Evolutionary conservation across 2,797 vertebrate species (phyloP).

Genomic region (Galagoides demidoff): DNA sequence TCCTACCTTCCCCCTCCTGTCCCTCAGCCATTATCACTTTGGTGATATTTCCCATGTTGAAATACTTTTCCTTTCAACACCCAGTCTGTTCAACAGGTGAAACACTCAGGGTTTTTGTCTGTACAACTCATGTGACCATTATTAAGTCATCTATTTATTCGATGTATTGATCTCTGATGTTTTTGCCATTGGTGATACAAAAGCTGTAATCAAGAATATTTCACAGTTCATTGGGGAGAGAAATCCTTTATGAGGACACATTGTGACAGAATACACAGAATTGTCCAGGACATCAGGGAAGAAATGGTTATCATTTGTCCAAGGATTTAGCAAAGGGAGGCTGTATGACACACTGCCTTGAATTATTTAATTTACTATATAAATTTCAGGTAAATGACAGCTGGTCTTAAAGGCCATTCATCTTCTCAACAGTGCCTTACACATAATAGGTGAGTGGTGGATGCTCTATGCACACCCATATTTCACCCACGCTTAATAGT

Average conservation of each 20-base stretch:
- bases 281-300: not conserved
- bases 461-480: not conserved
- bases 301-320: not conserved
- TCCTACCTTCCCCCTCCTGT: not conserved
- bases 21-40: slow-evolving; percentile 18
- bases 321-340: not conserved
- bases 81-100: not conserved
- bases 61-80: not conserved
- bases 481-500: not conserved
- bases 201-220: not conserved
- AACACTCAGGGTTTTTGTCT: not conserved
- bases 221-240: not conserved
- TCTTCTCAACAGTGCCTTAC: not conserved
- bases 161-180: not conserved
- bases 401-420: not conserved
- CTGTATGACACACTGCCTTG: not conserved
- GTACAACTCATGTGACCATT: not conserved
- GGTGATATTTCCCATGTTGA: slow-evolving; percentile 22
- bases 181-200: not conserved
- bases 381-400: not conserved
- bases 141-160: not conserved
- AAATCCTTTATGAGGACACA: not conserved
- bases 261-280: not conserved
- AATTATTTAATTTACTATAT: not conserved
- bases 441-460: not conserved